Percentiles rank a stretch among this genome's conserved stretches.
Evolutionary conservation across 1,140 invertebrate species (phyloP).

Genomic region (Araneus ventricosus): DNA sequence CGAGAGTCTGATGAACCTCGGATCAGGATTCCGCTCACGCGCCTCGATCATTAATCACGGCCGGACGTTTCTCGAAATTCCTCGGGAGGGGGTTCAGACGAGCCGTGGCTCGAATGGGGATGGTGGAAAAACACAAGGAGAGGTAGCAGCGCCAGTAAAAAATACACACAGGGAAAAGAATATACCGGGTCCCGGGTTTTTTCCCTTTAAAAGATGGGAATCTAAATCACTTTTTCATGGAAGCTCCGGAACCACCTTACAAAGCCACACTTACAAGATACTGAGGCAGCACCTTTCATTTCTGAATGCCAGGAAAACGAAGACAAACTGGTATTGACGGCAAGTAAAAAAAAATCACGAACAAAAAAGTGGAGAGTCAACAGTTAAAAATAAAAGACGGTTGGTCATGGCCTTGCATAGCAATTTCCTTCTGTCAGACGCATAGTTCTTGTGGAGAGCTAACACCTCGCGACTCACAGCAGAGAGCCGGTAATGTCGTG

Average conservation of each 20-base stretch:
- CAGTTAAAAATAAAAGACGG: background rate
- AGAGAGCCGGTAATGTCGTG: too few relatives aligned
- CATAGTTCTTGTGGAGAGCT: too few relatives aligned
- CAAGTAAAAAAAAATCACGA: background rate
- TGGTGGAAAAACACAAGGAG: too few relatives aligned
- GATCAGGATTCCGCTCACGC: constrained; percentile 24
- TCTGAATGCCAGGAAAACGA: background rate
- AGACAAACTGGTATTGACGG: background rate
- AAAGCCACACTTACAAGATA: too few relatives aligned
- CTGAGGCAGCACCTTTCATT: background rate
- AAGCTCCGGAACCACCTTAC: too few relatives aligned
- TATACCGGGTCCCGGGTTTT: too few relatives aligned
- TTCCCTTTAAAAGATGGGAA: background rate
- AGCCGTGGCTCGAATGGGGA: background rate
- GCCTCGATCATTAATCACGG: constrained; percentile 12
- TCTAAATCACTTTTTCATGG: constrained; percentile 1
- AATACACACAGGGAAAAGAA: background rate
- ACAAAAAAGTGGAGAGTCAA: background rate
- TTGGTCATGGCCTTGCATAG: background rate
- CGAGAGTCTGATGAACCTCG: constrained; percentile 41
- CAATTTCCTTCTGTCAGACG: background rate
- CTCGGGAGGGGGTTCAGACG: background rate
- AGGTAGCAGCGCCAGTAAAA: background rate
- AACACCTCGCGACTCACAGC: too few relatives aligned
- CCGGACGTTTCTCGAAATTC: constrained; percentile 35